These are phyloP conservation scores for Theropithecus gelada DNA, from an alignment of 2,113 vertebrate genomes.

Conservation along the genomic window DNA sequence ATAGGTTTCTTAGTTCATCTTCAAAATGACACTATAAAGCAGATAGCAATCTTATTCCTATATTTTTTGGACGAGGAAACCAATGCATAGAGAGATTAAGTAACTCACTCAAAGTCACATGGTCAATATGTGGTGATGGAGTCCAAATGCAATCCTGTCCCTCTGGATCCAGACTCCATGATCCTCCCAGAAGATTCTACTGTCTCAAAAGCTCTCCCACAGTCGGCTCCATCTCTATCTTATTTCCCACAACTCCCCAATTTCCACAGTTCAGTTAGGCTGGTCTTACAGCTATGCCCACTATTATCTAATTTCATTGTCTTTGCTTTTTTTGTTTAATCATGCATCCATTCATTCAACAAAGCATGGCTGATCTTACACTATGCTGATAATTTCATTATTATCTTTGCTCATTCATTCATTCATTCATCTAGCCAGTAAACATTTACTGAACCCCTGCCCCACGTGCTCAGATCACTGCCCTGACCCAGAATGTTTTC, in stretches of 20 bases:
- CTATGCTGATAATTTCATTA: neutral
- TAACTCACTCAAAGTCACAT: neutral
- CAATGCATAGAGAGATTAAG: neutral
- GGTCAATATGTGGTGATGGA: neutral
- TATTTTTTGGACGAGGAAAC: constrained; percentile 6
- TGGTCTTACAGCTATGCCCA: neutral
- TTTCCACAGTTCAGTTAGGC: neutral
- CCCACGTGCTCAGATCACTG: neutral
- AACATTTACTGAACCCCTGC: neutral
- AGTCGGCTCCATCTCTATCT: neutral
- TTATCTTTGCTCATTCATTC: neutral
- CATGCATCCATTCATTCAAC: neutral
- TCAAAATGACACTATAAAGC: neutral
- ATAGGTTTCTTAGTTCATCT: constrained; percentile 12
- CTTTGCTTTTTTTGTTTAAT: neutral
- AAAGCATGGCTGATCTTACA: neutral
- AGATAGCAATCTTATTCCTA: neutral
- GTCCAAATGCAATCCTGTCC: neutral
- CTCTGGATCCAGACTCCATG: neutral
- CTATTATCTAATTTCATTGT: neutral
- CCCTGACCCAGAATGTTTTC: neutral
- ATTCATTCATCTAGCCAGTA: neutral
- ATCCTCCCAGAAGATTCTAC: constrained; percentile 25
- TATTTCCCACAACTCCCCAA: neutral
- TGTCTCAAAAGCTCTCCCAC: neutral